These are phyloP conservation scores for Venustaconcha ellipsiformis DNA, from an alignment of 1,140 invertebrate genomes.

Conservation along the genomic window DNA sequence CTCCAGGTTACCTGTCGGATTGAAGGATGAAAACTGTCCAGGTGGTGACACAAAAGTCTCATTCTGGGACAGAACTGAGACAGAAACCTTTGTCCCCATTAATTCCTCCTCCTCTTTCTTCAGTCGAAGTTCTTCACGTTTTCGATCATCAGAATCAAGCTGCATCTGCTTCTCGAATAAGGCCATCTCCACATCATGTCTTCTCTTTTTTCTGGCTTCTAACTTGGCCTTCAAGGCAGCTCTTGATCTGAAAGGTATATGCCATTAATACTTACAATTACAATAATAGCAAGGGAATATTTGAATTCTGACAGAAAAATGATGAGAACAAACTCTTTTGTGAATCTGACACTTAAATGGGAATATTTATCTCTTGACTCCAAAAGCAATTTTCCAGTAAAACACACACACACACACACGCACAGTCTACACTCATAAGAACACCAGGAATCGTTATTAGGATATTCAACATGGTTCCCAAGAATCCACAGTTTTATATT, in stretches of 20 bases:
- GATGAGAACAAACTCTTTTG: too few relatives aligned
- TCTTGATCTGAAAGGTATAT: conserved; percentile 17
- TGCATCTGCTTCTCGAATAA: conserved; percentile 52
- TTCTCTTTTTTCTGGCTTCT: conserved; percentile 54
- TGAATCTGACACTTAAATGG: too few relatives aligned
- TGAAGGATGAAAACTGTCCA: conserved; percentile 17
- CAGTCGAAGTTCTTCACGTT: conserved; percentile 33
- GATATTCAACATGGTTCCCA: too few relatives aligned
- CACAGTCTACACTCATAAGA: too few relatives aligned
- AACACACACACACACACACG: too few relatives aligned
- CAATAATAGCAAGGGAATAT: too few relatives aligned
- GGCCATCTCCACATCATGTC: conserved; percentile 47
- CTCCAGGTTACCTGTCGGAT: conserved; percentile 52
- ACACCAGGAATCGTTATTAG: too few relatives aligned
- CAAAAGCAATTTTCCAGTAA: too few relatives aligned
- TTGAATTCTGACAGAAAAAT: too few relatives aligned
- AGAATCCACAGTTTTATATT: too few relatives aligned
- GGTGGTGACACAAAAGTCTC: conserved; percentile 1
- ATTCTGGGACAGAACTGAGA: conserved; percentile 7
- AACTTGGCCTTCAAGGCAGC: conserved; percentile 52
- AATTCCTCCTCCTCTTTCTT: conserved; percentile 37
- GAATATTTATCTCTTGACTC: too few relatives aligned
- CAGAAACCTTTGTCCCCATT: conserved; percentile 12
- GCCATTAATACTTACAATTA: too few relatives aligned
- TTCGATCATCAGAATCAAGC: conserved; percentile 45